phyloP scores from a whole-genome alignment of 2,797 vertebrate species.

The Urocyon cinereoargenteus region DNA sequence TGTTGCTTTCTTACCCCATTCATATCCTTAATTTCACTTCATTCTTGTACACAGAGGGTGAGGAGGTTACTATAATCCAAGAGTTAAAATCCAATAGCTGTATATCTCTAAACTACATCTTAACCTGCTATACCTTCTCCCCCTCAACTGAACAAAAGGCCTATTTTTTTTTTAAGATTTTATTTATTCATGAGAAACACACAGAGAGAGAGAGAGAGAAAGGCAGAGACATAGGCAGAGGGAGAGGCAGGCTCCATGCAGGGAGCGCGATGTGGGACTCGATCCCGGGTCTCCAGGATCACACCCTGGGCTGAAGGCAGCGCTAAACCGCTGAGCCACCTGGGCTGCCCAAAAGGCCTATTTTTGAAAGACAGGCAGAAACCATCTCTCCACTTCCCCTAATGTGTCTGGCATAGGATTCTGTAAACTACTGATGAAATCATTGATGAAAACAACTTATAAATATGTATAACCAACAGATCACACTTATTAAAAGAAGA shows the following conservation, averaged over 20 bases:
- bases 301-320: no score
- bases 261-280: no score
- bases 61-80: neutral
- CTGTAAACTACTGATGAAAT: neutral
- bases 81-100: neutral
- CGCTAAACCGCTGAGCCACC: no score
- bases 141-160: neutral
- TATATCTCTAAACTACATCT: neutral
- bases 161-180: neutral
- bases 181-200: no score
- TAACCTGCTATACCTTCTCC: neutral
- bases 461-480: neutral
- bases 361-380: neutral
- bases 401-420: neutral
- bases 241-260: no score
- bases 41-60: neutral
- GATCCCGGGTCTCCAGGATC: no score
- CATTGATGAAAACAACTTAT: neutral
- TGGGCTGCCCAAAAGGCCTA: neutral
- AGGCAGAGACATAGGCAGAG: no score
- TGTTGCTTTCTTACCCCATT: neutral
- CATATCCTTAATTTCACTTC: neutral
- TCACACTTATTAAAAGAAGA: neutral
- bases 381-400: neutral
- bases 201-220: no score